Evolutionary conservation across 2,113 vertebrate genomes (phyloP).

Genomic region (Hippocampus zosterae): DNA sequence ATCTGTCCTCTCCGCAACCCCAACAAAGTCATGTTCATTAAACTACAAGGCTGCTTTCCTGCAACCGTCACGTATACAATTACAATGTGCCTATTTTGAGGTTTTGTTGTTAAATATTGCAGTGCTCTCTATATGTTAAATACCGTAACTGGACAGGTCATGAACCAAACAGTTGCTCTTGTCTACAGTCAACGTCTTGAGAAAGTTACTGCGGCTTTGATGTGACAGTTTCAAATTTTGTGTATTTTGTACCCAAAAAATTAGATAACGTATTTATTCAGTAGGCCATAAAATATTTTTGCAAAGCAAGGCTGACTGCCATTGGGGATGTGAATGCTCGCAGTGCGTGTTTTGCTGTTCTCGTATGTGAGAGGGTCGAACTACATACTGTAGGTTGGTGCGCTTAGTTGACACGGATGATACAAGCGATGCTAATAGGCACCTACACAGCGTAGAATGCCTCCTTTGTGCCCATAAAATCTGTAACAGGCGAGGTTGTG

Average conservation of each 20-base stretch:
- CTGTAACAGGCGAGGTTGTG: constrained; percentile 31
- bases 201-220: background rate
- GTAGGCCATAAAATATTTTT: background rate
- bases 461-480: constrained; percentile 57
- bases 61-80: constrained; percentile 3
- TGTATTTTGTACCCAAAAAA: background rate
- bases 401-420: constrained; percentile 25
- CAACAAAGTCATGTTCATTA: constrained; percentile 14
- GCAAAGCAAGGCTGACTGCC: background rate
- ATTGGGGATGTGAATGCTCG: background rate
- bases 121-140: background rate
- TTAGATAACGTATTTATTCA: background rate
- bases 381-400: constrained; percentile 11
- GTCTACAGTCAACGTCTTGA: background rate
- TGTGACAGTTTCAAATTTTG: background rate
- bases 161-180: background rate
- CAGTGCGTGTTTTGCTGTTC: background rate
- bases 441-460: constrained; percentile 48
- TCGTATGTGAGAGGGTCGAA: constrained; percentile 8
- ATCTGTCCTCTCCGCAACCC: constrained; percentile 17
- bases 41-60: background rate
- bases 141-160: background rate
- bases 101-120: background rate
- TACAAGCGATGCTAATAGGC: constrained; percentile 35
- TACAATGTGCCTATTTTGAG: background rate